Evolutionary conservation across 2,888 invertebrate genomes (phyloP).

Genomic region (Epinotia bilunana): DNA sequence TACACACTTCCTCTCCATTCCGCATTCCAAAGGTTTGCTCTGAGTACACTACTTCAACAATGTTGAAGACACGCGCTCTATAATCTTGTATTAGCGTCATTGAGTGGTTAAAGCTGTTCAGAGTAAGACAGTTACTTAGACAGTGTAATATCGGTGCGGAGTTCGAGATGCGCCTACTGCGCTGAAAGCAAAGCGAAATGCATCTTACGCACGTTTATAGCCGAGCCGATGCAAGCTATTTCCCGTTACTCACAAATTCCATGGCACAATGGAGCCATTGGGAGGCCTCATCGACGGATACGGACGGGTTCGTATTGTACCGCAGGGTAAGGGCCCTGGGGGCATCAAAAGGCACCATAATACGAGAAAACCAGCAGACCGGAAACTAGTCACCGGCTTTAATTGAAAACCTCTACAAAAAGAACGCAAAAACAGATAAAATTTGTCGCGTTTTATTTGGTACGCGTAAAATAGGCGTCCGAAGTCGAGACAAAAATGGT

Average conservation of each 20-base stretch:
- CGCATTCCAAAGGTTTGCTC: conserved; percentile 15
- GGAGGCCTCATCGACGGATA: conserved; percentile 66
- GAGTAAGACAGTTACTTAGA: conserved; percentile 40
- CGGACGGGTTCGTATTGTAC: conserved; percentile 72
- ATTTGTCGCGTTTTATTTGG: conserved; percentile 59
- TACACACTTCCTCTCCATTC: conserved; percentile 1
- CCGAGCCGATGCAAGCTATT: conserved; percentile 66
- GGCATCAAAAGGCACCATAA: conserved; percentile 61
- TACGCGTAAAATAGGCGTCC: conserved; percentile 53
- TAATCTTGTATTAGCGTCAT: conserved; percentile 40
- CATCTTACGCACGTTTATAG: conserved; percentile 67
- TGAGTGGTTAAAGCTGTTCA: conserved; percentile 25
- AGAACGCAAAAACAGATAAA: conserved; percentile 62
- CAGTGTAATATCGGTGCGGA: conserved; percentile 35
- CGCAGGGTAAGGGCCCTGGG: conserved; percentile 58
- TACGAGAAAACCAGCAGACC: conserved; percentile 60
- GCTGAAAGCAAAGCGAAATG: conserved; percentile 64
- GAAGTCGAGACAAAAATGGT: conserved; percentile 53
- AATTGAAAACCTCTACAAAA: conserved; percentile 66
- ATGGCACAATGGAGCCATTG: conserved; percentile 67
- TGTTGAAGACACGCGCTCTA: conserved; percentile 30
- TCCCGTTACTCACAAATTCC: conserved; percentile 76
- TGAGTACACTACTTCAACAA: neutral
- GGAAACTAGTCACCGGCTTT: conserved; percentile 64
- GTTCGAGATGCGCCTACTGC: conserved; percentile 39